Evolutionary conservation across 2,888 invertebrate genomes (phyloP), one percentile per base, ranked within the genome.

Genomic region (Tiliacea aurago): DNA sequence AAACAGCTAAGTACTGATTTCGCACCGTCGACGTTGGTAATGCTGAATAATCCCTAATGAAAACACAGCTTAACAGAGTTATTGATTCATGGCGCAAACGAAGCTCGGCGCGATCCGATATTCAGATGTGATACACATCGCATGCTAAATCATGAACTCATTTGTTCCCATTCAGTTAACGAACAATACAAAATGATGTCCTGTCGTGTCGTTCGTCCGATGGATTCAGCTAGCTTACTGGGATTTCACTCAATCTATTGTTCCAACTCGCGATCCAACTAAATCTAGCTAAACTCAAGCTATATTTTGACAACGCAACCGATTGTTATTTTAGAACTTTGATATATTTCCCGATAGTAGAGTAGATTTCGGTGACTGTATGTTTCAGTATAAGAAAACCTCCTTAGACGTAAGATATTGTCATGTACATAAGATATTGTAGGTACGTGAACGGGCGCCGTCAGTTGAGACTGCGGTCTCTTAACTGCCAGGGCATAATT

Each of bases 121-220:
- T 92, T 90, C 91, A 89, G 90, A 92, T 90, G 88, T 87, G 89
- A 91, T 90, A 90, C 90, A 91, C 91, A 91, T 89, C 90, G 90
- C 89, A 87, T 88, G 89, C 92, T 92, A 92, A 93, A 94, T 94
- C 92, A 93, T 91, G 91, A 88, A 92, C 93, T 94, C 94, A 94
- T 95, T 95, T 94, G 92, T 94, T 91, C 89, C 92, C 90, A 93
- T 94, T 94, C 93, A 93, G 92, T 92, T 91, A 91, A 90, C 93
- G 91, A 91, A 94, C 92, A 91, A 91, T 91, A 89, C 89, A 88
- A 91, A 90, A 87, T 93, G 93, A 93, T 89, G 90, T 87, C 80
- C 84, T 84, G 86, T 86, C 84, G 87, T 86, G 86, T 84, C 87
- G 87, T 84, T 87, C 87, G 87, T 84, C 83, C 84, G 87, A 85